Percentiles rank a stretch among this genome's conserved stretches.
Evolutionary conservation across 2,888 invertebrate genomes (phyloP).

Genomic region (Oxycera nigricornis): DNA sequence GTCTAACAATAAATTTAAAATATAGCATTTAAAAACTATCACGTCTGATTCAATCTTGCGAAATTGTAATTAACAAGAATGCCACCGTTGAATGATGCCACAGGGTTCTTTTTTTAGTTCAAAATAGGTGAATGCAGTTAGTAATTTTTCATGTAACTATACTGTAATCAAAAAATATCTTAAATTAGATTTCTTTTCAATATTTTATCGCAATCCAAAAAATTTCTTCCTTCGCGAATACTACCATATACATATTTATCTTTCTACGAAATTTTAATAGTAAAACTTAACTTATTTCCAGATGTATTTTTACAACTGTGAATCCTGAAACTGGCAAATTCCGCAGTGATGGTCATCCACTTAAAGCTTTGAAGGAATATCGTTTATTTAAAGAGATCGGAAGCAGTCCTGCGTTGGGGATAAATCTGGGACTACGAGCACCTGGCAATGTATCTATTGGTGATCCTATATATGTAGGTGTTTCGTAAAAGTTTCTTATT

Average conservation of each 20-base stretch:
- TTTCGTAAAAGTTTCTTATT: too few species aligned
- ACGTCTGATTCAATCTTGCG: too few species aligned
- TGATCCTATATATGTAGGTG: conserved; percentile 62
- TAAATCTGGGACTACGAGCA: conserved; percentile 61
- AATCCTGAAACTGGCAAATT: conserved; percentile 72
- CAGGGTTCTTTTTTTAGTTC: too few species aligned
- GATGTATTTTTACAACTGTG: conserved; percentile 73
- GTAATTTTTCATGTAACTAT: too few species aligned
- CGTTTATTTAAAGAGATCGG: conserved; percentile 59
- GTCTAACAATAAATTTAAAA: too few species aligned
- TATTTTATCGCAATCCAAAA: background rate
- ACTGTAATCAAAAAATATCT: too few species aligned
- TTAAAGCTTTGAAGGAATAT: conserved; percentile 69
- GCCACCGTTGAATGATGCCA: too few species aligned
- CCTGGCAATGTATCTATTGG: conserved; percentile 60
- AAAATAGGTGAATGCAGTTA: too few species aligned
- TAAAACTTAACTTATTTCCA: conserved; percentile 55
- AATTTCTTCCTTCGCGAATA: background rate
- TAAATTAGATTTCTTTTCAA: too few species aligned
- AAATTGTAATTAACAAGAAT: too few species aligned
- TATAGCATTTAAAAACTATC: too few species aligned
- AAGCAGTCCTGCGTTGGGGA: conserved; percentile 63
- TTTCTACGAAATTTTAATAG: background rate
- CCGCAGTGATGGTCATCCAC: conserved; percentile 67
- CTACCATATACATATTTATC: background rate